Percentiles rank a stretch among this genome's conserved stretches.
phyloP scores from a whole-genome alignment of 1,140 invertebrate species.

The Drosophila pseudoobscura region DNA sequence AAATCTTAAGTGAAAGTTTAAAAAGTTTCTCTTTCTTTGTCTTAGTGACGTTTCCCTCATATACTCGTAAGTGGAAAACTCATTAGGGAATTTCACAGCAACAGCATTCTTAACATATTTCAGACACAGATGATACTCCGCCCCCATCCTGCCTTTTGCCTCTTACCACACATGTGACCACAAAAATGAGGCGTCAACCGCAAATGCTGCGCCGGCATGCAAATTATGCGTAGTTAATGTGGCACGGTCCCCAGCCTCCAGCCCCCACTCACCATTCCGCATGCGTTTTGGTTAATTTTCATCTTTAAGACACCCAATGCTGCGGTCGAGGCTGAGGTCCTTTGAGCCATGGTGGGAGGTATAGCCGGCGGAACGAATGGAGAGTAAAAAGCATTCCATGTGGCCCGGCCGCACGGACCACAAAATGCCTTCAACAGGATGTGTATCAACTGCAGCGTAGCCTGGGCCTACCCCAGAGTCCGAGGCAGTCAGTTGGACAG shows the following conservation, averaged over 20 bases:
- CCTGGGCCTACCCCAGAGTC: not conserved
- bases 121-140: constrained; percentile 32
- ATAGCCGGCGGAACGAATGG: constrained; percentile 2
- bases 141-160: not conserved
- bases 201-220: constrained; percentile 71
- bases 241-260: constrained; percentile 17
- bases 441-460: constrained; percentile 14
- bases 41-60: constrained; percentile 27
- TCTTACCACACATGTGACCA: constrained; percentile 44
- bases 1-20: constrained; percentile 68
- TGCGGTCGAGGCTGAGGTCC: constrained; percentile 47
- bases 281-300: constrained; percentile 68
- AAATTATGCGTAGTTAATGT: constrained; percentile 76
- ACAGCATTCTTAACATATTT: constrained; percentile 64
- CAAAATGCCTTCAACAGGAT: constrained; percentile 64
- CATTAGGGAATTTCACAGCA: constrained; percentile 65
- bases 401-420: constrained; percentile 55
- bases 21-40: constrained; percentile 50
- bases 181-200: constrained; percentile 73
- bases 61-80: constrained; percentile 56
- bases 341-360: constrained; percentile 38
- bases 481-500: constrained; percentile 15
- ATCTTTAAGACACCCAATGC: constrained; percentile 79
- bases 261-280: not conserved
- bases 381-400: constrained; percentile 65